These are phyloP conservation scores for Neoascia interrupta DNA, from an alignment of 2,888 invertebrate genomes.

Conservation along the genomic window DNA sequence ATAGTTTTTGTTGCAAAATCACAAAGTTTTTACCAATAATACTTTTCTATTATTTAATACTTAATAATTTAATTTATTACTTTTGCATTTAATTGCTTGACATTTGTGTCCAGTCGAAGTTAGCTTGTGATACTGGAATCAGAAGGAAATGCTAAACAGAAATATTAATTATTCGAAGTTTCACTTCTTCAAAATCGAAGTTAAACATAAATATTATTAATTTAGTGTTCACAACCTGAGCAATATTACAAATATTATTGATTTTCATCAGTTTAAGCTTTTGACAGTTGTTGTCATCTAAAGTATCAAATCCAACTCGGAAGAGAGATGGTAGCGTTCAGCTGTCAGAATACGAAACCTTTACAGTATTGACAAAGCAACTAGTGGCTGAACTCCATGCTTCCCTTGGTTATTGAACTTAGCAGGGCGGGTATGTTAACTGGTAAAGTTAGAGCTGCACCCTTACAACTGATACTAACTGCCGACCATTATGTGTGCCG, in stretches of 20 bases:
- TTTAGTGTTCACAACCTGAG: conserved; percentile 79
- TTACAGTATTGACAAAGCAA: too few relatives aligned
- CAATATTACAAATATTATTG: conserved; percentile 71
- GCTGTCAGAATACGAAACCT: too few relatives aligned
- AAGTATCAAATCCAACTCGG: conserved; percentile 8
- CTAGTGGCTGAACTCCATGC: background rate
- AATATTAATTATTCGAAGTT: conserved; percentile 54
- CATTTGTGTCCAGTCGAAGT: too few relatives aligned
- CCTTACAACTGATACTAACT: conserved; percentile 80
- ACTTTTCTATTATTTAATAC: conserved; percentile 35
- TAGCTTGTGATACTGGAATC: too few relatives aligned
- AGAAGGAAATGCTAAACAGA: conserved; percentile 62
- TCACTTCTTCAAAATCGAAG: conserved; percentile 66
- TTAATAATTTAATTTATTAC: too few relatives aligned
- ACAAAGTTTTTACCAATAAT: conserved; percentile 15
- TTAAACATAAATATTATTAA: conserved; percentile 45
- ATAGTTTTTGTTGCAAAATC: background rate
- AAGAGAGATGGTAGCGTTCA: background rate
- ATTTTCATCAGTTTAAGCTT: conserved; percentile 42
- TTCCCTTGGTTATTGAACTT: background rate
- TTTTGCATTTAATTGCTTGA: too few relatives aligned
- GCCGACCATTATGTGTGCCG: conserved; percentile 82
- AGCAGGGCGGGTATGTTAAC: conserved; percentile 50
- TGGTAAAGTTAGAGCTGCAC: conserved; percentile 52
- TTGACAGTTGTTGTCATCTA: conserved; percentile 14